Evolutionary conservation across 2,797 vertebrate species (phyloP).

Genomic region (Microtus californicus): DNA sequence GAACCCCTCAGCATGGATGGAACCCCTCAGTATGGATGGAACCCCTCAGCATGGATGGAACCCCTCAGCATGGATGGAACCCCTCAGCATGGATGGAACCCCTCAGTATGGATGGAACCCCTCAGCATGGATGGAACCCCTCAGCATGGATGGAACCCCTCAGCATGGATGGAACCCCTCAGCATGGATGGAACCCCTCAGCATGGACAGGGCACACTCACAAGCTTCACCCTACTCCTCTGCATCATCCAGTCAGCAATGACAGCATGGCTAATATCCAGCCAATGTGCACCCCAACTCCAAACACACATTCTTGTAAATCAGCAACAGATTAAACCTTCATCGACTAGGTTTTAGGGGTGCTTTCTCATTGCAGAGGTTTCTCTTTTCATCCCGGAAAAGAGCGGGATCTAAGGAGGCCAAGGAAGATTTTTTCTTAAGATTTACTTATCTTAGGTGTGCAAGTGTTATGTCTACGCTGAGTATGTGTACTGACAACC

Average conservation of each 20-base stretch:
- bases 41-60: background rate
- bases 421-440: background rate
- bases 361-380: background rate
- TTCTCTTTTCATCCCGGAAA: background rate
- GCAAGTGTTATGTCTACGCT: background rate
- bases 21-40: background rate
- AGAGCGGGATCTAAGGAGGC: background rate
- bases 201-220: background rate
- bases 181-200: background rate
- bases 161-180: background rate
- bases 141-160: background rate
- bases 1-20: background rate
- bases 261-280: background rate
- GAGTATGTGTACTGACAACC: background rate
- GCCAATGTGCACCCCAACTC: background rate
- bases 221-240: slow-evolving; percentile 14
- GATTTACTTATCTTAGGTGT: background rate
- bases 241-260: background rate
- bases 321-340: background rate
- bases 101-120: background rate
- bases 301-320: background rate
- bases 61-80: background rate
- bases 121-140: background rate
- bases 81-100: background rate
- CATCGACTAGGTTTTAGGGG: background rate